These are phyloP conservation scores for Cecidostiba fungosa DNA, from an alignment of 2,888 invertebrate genomes.

Conservation along the genomic window DNA sequence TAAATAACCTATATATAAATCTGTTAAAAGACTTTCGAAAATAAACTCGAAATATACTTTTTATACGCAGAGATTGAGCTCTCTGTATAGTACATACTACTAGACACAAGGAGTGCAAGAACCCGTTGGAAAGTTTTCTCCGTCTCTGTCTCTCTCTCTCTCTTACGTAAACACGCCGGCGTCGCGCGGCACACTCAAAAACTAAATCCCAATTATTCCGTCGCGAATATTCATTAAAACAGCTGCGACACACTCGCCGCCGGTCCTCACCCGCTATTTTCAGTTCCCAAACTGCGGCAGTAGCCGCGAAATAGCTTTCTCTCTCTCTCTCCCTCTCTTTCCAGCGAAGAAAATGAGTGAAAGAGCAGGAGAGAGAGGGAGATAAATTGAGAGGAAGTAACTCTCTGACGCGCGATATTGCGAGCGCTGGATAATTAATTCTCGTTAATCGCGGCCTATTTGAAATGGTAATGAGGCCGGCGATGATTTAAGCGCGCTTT, in stretches of 20 bases:
- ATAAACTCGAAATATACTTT: too few species aligned
- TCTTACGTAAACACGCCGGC: neutral
- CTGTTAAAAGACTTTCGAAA: too few species aligned
- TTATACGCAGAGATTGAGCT: too few species aligned
- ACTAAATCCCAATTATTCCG: conserved; percentile 16
- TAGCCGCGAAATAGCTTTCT: neutral
- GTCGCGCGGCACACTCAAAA: neutral
- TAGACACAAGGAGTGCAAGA: neutral
- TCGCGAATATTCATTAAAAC: conserved; percentile 1
- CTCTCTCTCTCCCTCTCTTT: neutral
- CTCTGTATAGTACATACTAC: too few species aligned
- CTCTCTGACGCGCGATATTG: conserved; percentile 64
- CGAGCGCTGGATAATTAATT: conserved; percentile 70
- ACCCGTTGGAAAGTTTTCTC: neutral
- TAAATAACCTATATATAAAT: too few species aligned
- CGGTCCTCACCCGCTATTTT: neutral
- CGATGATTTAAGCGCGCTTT: conserved; percentile 65
- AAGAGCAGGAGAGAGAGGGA: conserved; percentile 10
- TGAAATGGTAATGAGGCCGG: conserved; percentile 69
- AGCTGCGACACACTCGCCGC: neutral
- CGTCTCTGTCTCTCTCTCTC: neutral
- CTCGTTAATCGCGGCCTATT: conserved; percentile 71
- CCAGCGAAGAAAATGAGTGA: neutral
- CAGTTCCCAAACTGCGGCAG: neutral
- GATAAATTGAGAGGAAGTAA: conserved; percentile 20